Percentiles rank a stretch among this genome's conserved stretches.
These are phyloP conservation scores for Meriones psammophilus DNA, from an alignment of 2,797 vertebrate genomes.

Conservation along the genomic window DNA sequence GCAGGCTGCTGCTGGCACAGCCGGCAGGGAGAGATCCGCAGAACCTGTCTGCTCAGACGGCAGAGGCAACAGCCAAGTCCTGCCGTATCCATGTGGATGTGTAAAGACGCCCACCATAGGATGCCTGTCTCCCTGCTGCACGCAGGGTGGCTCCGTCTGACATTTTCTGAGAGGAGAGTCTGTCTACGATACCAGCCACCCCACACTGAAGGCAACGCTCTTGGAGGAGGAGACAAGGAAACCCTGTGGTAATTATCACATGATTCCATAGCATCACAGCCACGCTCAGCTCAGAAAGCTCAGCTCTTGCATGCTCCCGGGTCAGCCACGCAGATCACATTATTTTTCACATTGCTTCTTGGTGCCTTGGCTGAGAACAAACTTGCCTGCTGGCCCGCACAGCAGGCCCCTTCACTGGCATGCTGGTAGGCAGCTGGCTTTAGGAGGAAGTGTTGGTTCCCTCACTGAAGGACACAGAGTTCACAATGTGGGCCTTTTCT, in stretches of 20 bases:
- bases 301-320: background rate
- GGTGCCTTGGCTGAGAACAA: background rate
- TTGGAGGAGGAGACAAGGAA: background rate
- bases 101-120: background rate
- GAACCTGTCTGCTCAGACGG: background rate
- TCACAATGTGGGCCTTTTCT: background rate
- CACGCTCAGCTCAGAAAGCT: background rate
- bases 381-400: background rate
- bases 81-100: rapidly evolving
- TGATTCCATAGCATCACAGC: background rate
- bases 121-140: rapidly evolving
- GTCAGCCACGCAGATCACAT: background rate
- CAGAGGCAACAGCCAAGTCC: background rate
- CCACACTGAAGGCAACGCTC: background rate
- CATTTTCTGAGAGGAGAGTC: conserved; percentile 8
- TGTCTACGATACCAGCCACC: background rate
- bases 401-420: background rate
- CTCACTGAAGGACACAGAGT: rapidly evolving
- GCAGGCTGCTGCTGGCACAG: background rate
- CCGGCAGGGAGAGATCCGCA: rapidly evolving
- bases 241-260: background rate
- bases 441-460: background rate
- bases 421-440: background rate
- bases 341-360: background rate
- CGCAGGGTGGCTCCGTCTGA: background rate